Evolutionary conservation across 2,797 vertebrate genomes (phyloP), one percentile per base, ranked within the genome.

Genomic region (Vespertilio murinus): DNA sequence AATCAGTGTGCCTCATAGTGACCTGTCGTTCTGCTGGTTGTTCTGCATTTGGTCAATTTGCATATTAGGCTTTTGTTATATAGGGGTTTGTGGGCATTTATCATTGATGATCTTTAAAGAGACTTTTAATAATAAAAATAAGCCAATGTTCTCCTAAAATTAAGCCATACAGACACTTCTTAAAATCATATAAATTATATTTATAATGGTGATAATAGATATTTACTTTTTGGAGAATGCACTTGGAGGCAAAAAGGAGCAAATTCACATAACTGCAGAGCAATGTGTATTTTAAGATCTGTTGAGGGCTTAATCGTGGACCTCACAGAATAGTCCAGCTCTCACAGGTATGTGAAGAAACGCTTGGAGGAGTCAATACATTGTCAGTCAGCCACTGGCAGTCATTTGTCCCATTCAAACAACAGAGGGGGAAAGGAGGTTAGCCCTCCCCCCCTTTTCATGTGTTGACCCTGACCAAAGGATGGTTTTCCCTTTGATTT

Each of bases 361-460:
- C 11, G 6, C 8, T 4, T 6, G 0, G 28, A 14, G 1, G 54
- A 2, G 8, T 20, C 3, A 28, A 22, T 0, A n/a, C 10, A 6
- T 25, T 11, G 18, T 11, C 22, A 12, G 35, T 14, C 12, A 33
- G 23, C 17, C 42, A 6, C 22, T 20, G 9, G 16, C 9, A 2
- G 8, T 23, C 18, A 18, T 49, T 9, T 79, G 25, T 56, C 22
- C 18, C 30, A 25, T 42, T 35, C 30, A 40, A 23, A 47, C 56
- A 20, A 25, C 9, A 49, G 33, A 12, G 61, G 56, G 35, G 23
- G 40, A 42, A 56, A 71, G 45, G 40, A 56, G 49, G 33, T 33
- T 64, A 61, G 25, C 5, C 3, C 30, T 4, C 54, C 54, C 23
- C 18, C 6, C 6, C 25, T 11, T 56, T 25, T 56, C 42, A 6